These are phyloP conservation scores for Lerista edwardsae DNA, from an alignment of 2,797 vertebrate species.

Conservation along the genomic window DNA sequence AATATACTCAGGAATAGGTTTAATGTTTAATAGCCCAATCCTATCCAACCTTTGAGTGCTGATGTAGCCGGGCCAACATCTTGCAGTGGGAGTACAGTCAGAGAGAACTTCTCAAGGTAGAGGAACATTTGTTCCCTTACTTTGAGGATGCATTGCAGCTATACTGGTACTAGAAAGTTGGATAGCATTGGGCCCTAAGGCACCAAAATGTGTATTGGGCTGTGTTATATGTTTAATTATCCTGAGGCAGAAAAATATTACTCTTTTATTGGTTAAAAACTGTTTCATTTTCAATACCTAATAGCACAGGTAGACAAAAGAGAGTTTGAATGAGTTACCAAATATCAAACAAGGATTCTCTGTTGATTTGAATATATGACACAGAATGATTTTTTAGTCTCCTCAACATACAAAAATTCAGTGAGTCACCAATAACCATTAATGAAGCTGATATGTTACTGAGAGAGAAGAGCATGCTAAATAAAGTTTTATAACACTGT, in stretches of 20 bases:
- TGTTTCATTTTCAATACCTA: constrained; percentile 73
- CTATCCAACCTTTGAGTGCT: no score
- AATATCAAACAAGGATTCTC: constrained; percentile 52
- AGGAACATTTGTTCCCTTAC: no score
- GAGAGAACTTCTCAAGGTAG: no score
- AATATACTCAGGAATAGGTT: no score
- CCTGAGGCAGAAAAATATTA: constrained; percentile 68
- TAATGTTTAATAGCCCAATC: no score
- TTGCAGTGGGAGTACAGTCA: no score
- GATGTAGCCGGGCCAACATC: no score
- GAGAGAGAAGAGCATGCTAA: constrained; percentile 41
- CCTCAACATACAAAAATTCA: constrained; percentile 51
- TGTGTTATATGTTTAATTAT: constrained; percentile 64
- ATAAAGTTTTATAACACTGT: constrained; percentile 57
- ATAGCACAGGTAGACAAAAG: constrained; percentile 70
- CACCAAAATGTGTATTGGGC: no score
- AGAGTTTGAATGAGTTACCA: constrained; percentile 66
- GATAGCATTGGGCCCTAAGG: no score
- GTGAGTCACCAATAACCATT: constrained; percentile 50
- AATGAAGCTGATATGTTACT: constrained; percentile 46
- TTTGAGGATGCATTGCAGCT: no score
- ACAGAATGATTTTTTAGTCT: constrained; percentile 65
- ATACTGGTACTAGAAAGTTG: no score
- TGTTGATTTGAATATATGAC: constrained; percentile 65
- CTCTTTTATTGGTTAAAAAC: no score